Evolutionary conservation across 2,888 invertebrate species (phyloP).

Genomic region (Heliconius sara): DNA sequence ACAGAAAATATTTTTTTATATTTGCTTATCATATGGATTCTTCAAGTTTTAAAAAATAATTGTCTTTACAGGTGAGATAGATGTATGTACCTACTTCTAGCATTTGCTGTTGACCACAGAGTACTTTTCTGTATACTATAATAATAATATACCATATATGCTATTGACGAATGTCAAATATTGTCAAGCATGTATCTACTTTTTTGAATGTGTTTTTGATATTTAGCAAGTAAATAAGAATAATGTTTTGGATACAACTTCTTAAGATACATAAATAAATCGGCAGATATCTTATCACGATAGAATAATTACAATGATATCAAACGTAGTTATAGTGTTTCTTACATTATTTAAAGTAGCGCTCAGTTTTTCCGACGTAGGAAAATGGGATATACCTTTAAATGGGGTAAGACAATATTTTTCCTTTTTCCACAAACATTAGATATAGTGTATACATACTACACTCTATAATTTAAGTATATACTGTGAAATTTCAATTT

Average conservation of each 20-base stretch:
- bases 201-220: conserved; percentile 44
- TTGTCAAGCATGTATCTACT: conserved; percentile 34
- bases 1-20: not conserved
- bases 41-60: not conserved
- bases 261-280: conserved; percentile 40
- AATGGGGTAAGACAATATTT: conserved; percentile 72
- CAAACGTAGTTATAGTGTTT: conserved; percentile 62
- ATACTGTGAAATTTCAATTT: not conserved
- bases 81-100: too few relatives aligned
- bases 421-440: conserved; percentile 14
- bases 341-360: conserved; percentile 63
- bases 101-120: too few relatives aligned
- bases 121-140: too few relatives aligned
- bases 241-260: conserved; percentile 43
- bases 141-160: not conserved
- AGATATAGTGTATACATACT: not conserved
- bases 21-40: not conserved
- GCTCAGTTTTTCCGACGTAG: conserved; percentile 84
- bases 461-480: not conserved
- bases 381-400: conserved; percentile 87
- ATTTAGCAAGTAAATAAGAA: conserved; percentile 45
- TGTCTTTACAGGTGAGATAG: not conserved
- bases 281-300: conserved; percentile 37
- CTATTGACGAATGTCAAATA: conserved; percentile 20
- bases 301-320: conserved; percentile 62